phyloP scores from a whole-genome alignment of 2,113 vertebrate genomes.

The Chionomys nivalis region DNA sequence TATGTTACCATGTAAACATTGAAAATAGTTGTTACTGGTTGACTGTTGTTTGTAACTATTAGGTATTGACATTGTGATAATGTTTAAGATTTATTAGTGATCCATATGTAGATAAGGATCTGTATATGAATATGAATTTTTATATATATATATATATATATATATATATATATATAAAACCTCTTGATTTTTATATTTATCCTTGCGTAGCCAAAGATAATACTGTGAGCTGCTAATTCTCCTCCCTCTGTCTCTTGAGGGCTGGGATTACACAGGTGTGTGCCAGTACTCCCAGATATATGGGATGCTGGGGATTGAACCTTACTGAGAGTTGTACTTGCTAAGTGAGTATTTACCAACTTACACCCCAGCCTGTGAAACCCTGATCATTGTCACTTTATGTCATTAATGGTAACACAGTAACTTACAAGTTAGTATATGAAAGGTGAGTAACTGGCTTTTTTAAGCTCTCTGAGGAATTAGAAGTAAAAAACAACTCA shows the following conservation, averaged over 20 bases:
- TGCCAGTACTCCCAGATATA: neutral
- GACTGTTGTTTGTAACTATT: neutral
- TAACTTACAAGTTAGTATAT: neutral
- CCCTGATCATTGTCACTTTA: neutral
- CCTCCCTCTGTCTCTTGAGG: neutral
- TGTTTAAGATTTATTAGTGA: neutral
- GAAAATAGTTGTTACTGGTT: neutral
- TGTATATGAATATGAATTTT: neutral
- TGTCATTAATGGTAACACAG: neutral
- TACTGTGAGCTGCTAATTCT: neutral
- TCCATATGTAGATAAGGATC: neutral
- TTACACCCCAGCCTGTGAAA: neutral
- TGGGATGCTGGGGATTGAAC: neutral
- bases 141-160: neutral
- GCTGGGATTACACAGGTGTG: neutral
- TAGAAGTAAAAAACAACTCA: neutral
- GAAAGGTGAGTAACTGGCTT: no score
- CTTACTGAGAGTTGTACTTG: neutral
- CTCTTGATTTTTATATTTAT: neutral
- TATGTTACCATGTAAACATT: neutral
- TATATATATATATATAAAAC: neutral
- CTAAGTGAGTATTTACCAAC: neutral
- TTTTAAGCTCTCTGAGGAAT: neutral
- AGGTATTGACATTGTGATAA: neutral
- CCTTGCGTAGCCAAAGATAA: neutral